These are phyloP conservation scores for Drosophila kanapiae DNA, from an alignment of 1,140 invertebrate genomes.

Conservation along the genomic window DNA sequence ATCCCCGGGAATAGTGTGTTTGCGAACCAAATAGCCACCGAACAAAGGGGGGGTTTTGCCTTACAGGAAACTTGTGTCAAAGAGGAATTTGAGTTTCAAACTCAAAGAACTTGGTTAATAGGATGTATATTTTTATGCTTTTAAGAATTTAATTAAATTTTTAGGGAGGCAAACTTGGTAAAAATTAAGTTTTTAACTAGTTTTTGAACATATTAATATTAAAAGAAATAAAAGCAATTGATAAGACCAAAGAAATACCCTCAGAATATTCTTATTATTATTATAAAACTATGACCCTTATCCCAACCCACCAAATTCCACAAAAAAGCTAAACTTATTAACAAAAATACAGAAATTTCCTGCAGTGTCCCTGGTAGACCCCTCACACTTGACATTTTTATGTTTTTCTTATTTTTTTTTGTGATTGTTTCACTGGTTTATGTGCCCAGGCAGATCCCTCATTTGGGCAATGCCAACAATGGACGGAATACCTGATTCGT, in stretches of 20 bases:
- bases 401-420: not conserved
- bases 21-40: not conserved
- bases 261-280: too few relatives aligned
- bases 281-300: too few relatives aligned
- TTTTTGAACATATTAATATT: not conserved
- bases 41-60: not conserved
- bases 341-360: slow-evolving; percentile 1
- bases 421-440: slow-evolving; percentile 39
- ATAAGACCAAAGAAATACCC: not conserved
- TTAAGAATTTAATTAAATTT: not conserved
- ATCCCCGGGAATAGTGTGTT: not conserved
- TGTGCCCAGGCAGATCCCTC: slow-evolving; percentile 37
- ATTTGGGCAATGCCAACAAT: slow-evolving; percentile 55
- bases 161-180: fast-evolving
- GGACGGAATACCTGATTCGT: slow-evolving; percentile 54
- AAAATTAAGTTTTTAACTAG: not conserved
- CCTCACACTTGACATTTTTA: slow-evolving; percentile 19
- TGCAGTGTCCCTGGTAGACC: not conserved
- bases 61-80: not conserved
- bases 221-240: not conserved
- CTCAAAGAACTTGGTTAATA: too few relatives aligned
- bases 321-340: too few relatives aligned
- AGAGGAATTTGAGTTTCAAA: not conserved
- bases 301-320: too few relatives aligned
- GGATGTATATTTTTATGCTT: not conserved